Evolutionary conservation across 2,888 invertebrate genomes (phyloP).

Genomic region (Mimachlamys varia): DNA sequence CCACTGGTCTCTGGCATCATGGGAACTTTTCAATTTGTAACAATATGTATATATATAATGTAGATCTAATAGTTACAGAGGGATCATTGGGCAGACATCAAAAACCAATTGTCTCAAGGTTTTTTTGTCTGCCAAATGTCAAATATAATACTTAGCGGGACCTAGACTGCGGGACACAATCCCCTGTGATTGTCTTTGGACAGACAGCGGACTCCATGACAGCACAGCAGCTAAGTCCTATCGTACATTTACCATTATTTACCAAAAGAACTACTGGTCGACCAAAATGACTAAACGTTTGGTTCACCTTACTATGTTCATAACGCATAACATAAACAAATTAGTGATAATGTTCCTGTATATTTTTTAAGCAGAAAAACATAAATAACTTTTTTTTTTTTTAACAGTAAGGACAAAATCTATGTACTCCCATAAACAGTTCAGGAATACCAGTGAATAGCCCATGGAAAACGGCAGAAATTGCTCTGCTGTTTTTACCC

Average conservation of each 20-base stretch:
- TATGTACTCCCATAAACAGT: too few relatives aligned
- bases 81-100: background rate
- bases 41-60: background rate
- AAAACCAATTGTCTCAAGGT: conserved; percentile 26
- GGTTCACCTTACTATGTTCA: background rate
- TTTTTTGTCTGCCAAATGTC: background rate
- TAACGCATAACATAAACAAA: background rate
- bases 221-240: too few relatives aligned
- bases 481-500: background rate
- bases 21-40: background rate
- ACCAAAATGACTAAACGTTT: background rate
- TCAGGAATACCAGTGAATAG: too few relatives aligned
- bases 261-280: background rate
- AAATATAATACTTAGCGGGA: background rate
- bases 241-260: background rate
- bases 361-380: too few relatives aligned
- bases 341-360: too few relatives aligned
- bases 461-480: too few relatives aligned
- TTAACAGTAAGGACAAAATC: too few relatives aligned
- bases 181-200: background rate
- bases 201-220: background rate
- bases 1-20: background rate
- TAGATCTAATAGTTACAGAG: background rate
- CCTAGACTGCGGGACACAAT: background rate
- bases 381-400: too few relatives aligned